These are phyloP conservation scores for Sinosuthora webbiana DNA, from an alignment of 2,113 vertebrate species.

Conservation along the genomic window DNA sequence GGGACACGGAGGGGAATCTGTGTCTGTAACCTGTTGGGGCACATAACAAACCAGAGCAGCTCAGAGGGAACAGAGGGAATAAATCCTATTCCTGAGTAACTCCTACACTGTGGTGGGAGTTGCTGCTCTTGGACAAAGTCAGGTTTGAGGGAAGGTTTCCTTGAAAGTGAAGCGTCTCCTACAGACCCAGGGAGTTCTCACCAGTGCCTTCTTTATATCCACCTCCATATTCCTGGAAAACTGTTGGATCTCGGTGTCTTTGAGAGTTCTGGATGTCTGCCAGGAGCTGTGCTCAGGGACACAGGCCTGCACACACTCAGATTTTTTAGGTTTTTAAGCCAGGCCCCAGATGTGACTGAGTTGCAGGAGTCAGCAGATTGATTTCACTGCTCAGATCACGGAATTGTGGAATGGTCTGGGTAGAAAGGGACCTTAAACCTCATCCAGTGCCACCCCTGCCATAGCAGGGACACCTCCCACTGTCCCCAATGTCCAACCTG, in stretches of 20 bases:
- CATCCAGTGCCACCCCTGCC: accelerated
- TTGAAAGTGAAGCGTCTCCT: background rate
- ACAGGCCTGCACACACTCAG: accelerated
- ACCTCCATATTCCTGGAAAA: background rate
- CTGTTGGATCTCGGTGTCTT: background rate
- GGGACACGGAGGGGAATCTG: accelerated
- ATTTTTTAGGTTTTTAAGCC: background rate
- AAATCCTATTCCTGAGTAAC: background rate
- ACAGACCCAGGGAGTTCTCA: background rate
- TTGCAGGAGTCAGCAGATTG: background rate
- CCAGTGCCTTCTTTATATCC: background rate
- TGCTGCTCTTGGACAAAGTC: background rate
- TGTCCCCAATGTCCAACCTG: accelerated
- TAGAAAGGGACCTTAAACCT: accelerated
- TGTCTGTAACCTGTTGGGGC: accelerated
- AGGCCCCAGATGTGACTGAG: background rate
- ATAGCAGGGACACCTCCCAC: background rate
- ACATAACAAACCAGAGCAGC: background rate
- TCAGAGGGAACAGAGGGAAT: background rate
- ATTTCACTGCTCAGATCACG: background rate
- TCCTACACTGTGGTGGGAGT: accelerated
- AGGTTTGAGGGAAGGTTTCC: background rate
- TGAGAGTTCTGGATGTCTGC: background rate
- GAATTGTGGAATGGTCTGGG: accelerated
- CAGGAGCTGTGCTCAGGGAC: background rate